Conservation (phyloP, 2,888 invertebrate species). For the Lymantria monacha region DNA sequence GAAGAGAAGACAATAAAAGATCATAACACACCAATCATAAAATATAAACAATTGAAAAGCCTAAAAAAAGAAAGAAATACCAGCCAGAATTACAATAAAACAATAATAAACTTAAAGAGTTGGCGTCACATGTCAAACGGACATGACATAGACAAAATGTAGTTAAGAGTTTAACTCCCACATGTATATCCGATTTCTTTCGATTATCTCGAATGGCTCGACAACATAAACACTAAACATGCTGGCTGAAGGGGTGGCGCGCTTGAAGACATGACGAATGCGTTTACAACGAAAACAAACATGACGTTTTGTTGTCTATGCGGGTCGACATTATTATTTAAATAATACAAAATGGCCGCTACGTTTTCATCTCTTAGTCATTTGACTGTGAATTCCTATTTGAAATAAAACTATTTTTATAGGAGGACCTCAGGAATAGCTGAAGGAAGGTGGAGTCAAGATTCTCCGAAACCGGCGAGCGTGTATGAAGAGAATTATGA, state of each 20-base stretch:
- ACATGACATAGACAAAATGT: conserved; percentile 20
- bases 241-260: conserved; percentile 28
- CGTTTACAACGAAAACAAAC: conserved; percentile 66
- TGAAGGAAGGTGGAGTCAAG: too few relatives aligned
- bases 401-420: too few relatives aligned
- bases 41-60: too few relatives aligned
- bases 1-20: too few relatives aligned
- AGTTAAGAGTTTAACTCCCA: conserved; percentile 17
- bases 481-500: too few relatives aligned
- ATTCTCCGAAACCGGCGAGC: too few relatives aligned
- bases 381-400: conserved; percentile 4
- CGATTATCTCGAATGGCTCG: conserved; percentile 25
- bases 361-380: conserved; percentile 25
- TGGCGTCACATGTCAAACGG: conserved; percentile 4
- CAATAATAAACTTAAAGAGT: conserved; percentile 5
- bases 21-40: too few relatives aligned
- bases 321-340: conserved; percentile 48
- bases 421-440: too few relatives aligned
- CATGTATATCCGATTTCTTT: conserved; percentile 28
- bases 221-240: conserved; percentile 12
- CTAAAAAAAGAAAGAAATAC: too few relatives aligned
- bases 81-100: conserved; percentile 1
- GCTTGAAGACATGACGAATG: conserved; percentile 51
- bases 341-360: conserved; percentile 43
- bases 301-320: conserved; percentile 43